Evolutionary conservation across 2,113 vertebrate genomes (phyloP).

Genomic region (Mus pahari): DNA sequence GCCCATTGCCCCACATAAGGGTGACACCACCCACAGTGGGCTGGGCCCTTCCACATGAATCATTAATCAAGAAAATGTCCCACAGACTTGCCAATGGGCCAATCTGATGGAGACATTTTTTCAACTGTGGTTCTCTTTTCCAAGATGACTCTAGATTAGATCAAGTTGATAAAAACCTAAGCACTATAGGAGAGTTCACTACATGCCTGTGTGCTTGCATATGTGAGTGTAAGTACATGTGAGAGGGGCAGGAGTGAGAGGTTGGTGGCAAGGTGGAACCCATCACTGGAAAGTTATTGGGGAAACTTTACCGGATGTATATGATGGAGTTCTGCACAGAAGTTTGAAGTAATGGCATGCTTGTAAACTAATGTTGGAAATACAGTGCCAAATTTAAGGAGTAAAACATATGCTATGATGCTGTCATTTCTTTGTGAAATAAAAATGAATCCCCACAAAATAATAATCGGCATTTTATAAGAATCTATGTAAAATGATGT

Average conservation of each 20-base stretch:
- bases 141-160: neutral
- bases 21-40: too few species aligned
- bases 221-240: too few species aligned
- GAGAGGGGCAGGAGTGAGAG: neutral
- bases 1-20: neutral
- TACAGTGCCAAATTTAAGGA: neutral
- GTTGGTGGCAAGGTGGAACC: neutral
- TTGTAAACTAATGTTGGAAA: neutral
- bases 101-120: neutral
- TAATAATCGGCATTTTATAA: neutral
- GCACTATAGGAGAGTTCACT: neutral
- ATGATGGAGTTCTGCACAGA: neutral
- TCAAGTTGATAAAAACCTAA: neutral
- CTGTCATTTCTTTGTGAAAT: constrained; percentile 9
- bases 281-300: neutral
- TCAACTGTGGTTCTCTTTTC: neutral
- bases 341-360: neutral
- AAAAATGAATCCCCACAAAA: neutral
- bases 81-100: neutral
- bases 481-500: neutral
- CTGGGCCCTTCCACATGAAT: neutral
- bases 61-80: neutral
- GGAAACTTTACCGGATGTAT: neutral
- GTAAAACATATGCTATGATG: neutral
- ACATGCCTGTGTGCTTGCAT: too few species aligned